Evolutionary conservation across 2,888 invertebrate genomes (phyloP), one percentile per base, ranked within the genome.

Genomic region (Ectemnius continuus): DNA sequence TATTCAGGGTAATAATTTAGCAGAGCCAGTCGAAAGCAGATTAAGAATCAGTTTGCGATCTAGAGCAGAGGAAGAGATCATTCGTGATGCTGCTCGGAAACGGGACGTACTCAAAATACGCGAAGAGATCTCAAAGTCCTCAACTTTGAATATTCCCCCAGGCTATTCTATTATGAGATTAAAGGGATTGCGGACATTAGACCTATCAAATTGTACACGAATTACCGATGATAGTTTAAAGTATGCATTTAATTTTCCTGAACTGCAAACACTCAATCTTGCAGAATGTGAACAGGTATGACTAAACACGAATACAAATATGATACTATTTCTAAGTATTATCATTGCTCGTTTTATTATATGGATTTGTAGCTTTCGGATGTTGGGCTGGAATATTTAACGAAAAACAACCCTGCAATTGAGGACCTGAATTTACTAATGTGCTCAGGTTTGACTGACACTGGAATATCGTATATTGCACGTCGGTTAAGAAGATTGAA

Each of bases 211-310:
- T 0, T 96, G 96, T 86, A 94, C 94, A 79, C 93, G 93, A 88
- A 94, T 96, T 66, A 94, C 95, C 18, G 95, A 96, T 89, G 93
- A 94, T 0, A 95, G 95, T 76, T 87, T 96, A 11, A 94, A 93
- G 75, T 94, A 95, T 83, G 94, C 94, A 52, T 93, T 96, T 76
- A 92, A 92, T 74, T 95, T 95, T 84, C 92, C 92, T 63, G 95
- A 95, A 88, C 91, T 96, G 6, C 90, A 91, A 46, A 91, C 92
- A 73, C 91, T 96, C 26, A 92, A 94, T 85, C 90, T 96, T 62
- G 94, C 94, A 73, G 93, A 94, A 87, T 95, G 95, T 84, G 94
- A 94, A 84, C 94, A 91, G 88, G 91, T 91, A 56, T 16, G 4
- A 11, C 6, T 62, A 11, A 11, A 36, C 36, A 5, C 18, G 2